Percentiles rank a stretch among this genome's conserved stretches.
Conservation (phyloP, 2,797 vertebrate genomes). For the Liparis tanakae region DNA sequence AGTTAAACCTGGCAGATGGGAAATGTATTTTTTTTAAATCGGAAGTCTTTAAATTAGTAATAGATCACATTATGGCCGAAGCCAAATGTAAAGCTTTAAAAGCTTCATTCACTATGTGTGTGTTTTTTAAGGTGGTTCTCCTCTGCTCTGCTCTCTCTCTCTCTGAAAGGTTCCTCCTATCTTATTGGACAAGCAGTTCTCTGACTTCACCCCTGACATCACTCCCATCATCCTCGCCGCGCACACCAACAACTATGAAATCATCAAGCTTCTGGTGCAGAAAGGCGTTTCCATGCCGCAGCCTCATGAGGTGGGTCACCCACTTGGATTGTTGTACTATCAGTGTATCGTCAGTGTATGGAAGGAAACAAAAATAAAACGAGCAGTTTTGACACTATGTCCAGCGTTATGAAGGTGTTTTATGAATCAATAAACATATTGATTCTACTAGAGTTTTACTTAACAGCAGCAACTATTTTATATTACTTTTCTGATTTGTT, state of each 20-base stretch:
- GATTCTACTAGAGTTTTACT: neutral
- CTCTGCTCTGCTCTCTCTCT: slow-evolving; percentile 8
- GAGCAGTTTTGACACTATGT: neutral
- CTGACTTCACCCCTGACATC: slow-evolving; percentile 97
- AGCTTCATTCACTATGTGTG: slow-evolving; percentile 6
- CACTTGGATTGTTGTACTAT: neutral
- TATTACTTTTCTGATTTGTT: too few relatives aligned
- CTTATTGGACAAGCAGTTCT: slow-evolving; percentile 97
- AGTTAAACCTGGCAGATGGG: slow-evolving; percentile 19
- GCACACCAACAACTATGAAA: slow-evolving; percentile 98
- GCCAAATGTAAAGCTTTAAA: slow-evolving; percentile 6
- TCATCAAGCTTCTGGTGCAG: slow-evolving; percentile 97
- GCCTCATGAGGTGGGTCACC: slow-evolving; percentile 88
- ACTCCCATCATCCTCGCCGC: slow-evolving; percentile 97
- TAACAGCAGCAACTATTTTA: neutral
- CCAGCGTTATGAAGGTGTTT: neutral
- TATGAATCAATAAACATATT: neutral
- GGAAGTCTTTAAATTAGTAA: neutral
- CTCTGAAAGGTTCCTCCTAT: slow-evolving; percentile 91
- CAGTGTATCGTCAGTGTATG: neutral
- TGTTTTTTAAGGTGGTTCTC: slow-evolving; percentile 26
- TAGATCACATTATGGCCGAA: neutral
- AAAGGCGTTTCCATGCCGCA: slow-evolving; percentile 95
- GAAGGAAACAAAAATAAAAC: neutral
- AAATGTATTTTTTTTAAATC: too few relatives aligned